Conservation (phyloP, 2,888 invertebrate genomes). For the Amphipyra berbera region DNA sequence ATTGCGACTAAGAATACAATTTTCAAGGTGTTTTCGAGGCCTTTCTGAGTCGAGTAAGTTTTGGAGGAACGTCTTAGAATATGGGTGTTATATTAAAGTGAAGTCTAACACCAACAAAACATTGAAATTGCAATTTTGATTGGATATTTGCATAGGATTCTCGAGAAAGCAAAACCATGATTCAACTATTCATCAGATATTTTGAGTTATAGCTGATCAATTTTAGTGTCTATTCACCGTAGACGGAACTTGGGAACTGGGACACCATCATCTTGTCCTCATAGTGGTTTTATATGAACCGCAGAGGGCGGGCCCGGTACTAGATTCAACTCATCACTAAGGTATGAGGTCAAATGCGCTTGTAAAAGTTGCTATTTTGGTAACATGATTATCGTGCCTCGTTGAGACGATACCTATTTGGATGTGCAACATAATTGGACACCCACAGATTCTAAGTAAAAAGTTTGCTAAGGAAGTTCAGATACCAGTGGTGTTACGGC, state of each 20-base stretch:
- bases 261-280: conserved; percentile 67
- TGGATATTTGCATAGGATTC: background rate
- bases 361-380: conserved; percentile 51
- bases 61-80: too few species aligned
- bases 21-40: too few species aligned
- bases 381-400: conserved; percentile 29
- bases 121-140: background rate
- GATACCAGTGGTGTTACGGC: too few species aligned
- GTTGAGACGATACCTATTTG: conserved; percentile 34
- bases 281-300: conserved; percentile 71
- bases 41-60: too few species aligned
- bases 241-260: conserved; percentile 74
- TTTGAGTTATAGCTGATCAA: conserved; percentile 40
- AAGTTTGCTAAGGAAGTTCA: too few species aligned
- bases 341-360: conserved; percentile 61
- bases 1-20: too few species aligned
- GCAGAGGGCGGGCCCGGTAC: conserved; percentile 67
- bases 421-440: conserved; percentile 31
- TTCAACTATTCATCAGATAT: conserved; percentile 23
- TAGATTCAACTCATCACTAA: conserved; percentile 58
- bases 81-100: too few species aligned
- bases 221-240: conserved; percentile 54
- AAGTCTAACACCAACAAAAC: background rate
- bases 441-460: background rate
- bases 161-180: conserved; percentile 21